These are phyloP conservation scores for Gadus chalcogrammus DNA, from an alignment of 2,113 vertebrate species.

Conservation along the genomic window DNA sequence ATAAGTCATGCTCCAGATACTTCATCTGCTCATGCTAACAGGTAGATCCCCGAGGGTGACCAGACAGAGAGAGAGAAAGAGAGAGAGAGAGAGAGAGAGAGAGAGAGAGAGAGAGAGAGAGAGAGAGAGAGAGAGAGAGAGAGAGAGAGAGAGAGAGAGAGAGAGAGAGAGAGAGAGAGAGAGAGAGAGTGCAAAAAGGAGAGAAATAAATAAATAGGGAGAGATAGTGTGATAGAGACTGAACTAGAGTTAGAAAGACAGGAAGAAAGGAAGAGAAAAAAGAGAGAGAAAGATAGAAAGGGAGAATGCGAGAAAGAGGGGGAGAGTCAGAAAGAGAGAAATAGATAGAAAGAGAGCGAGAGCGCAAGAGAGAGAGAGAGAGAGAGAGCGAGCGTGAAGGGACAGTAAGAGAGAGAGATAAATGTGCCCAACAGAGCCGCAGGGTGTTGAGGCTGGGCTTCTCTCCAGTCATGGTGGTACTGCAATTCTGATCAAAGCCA, in stretches of 20 bases:
- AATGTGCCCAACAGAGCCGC: conserved; percentile 30
- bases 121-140: background rate
- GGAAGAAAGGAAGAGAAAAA: too few species aligned
- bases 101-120: conserved; percentile 11
- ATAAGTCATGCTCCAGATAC: conserved; percentile 65
- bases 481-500: conserved; percentile 44
- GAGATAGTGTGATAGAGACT: too few species aligned
- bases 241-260: too few species aligned
- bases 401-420: conserved; percentile 3
- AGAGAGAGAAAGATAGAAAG: too few species aligned
- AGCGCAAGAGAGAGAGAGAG: too few species aligned
- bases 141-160: too few species aligned
- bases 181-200: too few species aligned
- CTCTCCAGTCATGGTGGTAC: conserved; percentile 16
- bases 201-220: background rate
- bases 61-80: conserved; percentile 18
- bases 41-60: conserved; percentile 49
- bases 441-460: conserved; percentile 35
- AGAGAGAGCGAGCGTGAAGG: too few species aligned
- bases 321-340: too few species aligned
- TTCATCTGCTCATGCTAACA: conserved; percentile 62
- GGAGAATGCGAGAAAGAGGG: too few species aligned
- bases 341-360: too few species aligned
- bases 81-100: conserved; percentile 1
- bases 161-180: too few species aligned